Conservation (phyloP, 2,888 invertebrate genomes). For the Drosophila quinaria region DNA sequence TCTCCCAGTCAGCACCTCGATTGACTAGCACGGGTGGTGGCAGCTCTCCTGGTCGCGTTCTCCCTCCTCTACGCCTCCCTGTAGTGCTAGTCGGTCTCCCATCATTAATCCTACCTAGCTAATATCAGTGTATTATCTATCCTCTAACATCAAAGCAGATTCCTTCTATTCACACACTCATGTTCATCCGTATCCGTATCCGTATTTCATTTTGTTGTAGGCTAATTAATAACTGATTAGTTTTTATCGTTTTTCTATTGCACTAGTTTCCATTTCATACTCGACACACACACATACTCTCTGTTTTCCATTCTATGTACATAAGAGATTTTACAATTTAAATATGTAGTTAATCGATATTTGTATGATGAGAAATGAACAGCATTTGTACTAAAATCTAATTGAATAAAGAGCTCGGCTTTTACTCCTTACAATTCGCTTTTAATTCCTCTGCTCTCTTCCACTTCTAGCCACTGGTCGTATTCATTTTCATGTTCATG, state of each 20-base stretch:
- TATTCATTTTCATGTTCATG: background rate
- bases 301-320: constrained; percentile 19
- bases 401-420: constrained; percentile 48
- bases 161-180: constrained; percentile 7
- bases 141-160: constrained; percentile 14
- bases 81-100: constrained; percentile 52
- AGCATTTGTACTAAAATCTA: constrained; percentile 40
- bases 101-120: constrained; percentile 5
- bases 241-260: constrained; percentile 39
- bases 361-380: constrained; percentile 22
- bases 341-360: constrained; percentile 36
- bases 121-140: constrained; percentile 21
- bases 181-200: constrained; percentile 31
- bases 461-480: constrained; percentile 13
- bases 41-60: constrained; percentile 54
- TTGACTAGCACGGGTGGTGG: constrained; percentile 83
- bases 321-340: constrained; percentile 33
- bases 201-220: constrained; percentile 33
- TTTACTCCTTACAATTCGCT: constrained; percentile 2
- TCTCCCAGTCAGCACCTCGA: constrained; percentile 60
- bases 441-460: background rate
- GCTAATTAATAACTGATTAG: constrained; percentile 66
- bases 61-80: constrained; percentile 43
- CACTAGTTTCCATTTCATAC: constrained; percentile 26
- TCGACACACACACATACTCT: constrained; percentile 9